These are phyloP conservation scores for Phylloscopus trochilus DNA, from an alignment of 2,113 vertebrate genomes.

Conservation along the genomic window DNA sequence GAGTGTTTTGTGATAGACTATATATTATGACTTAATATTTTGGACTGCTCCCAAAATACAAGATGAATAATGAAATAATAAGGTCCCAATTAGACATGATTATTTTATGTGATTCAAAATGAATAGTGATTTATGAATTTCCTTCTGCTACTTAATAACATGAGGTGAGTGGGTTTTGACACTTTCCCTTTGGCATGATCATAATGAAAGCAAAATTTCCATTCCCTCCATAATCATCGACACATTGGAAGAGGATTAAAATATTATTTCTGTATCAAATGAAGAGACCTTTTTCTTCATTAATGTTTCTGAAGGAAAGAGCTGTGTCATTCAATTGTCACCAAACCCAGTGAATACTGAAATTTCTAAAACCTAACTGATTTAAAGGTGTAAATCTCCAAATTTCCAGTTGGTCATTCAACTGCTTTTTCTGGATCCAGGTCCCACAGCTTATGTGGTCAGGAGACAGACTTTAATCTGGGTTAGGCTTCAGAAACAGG, in stretches of 20 bases:
- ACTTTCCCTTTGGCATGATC: not conserved
- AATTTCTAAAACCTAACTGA: not conserved
- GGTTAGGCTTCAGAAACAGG: not conserved
- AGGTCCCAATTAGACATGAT: not conserved
- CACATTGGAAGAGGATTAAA: not conserved
- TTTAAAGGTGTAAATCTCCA: not conserved
- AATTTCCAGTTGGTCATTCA: not conserved
- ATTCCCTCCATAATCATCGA: not conserved
- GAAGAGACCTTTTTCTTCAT: not conserved
- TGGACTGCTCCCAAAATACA: not conserved
- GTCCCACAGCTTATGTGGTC: accelerated
- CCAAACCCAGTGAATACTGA: not conserved
- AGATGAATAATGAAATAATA: constrained; percentile 32
- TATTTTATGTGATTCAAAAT: constrained; percentile 36
- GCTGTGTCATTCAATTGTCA: not conserved
- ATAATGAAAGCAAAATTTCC: constrained; percentile 11
- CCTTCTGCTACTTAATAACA: not conserved
- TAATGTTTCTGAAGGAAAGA: not conserved
- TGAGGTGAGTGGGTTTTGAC: constrained; percentile 1
- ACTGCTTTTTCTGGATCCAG: not conserved
- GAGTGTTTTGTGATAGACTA: not conserved
- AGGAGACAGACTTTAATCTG: not conserved
- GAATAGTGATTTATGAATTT: constrained; percentile 9
- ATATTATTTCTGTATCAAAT: not conserved
- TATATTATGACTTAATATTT: constrained; percentile 13